Base-by-base conservation (phyloP, 2,888 invertebrate species). In the Caenorhabditis plicata region DNA sequence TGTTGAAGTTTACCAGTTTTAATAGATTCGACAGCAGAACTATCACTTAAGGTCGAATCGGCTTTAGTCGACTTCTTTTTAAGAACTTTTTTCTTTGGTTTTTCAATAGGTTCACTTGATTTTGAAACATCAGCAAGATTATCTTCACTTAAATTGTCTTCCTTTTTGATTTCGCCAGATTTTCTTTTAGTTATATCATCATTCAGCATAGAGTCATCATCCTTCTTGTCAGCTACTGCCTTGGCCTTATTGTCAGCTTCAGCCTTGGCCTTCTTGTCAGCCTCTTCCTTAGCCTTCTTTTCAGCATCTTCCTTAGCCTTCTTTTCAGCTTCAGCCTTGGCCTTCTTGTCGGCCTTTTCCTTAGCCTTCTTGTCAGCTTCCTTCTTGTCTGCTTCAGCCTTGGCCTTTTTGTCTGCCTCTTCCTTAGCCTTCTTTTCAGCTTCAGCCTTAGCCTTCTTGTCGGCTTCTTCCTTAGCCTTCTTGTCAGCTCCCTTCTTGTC, bases 11-110 rank as follows among this genome's bases (percentile, higher is more conserved):
- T n/a, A n/a, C n/a, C n/a, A n/a, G n/a, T n/a, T n/a, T n/a, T n/a
- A 11, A 17, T 27, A 1, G 47, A 36, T 5, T 46, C 51, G 2
- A 49, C 40, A 3, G 53, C 49, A 5, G 58, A 52, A 1, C 45
- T 32, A 19, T 53, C 49, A 27, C 58, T 58, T 40, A 58, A 44
- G 0, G 40, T 52, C 13, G 58, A 58, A 36, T 64, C 69, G 1
- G 61, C 32, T 32, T 66, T 55, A 33, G 56, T 52, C 0, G 43
- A 48, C 22, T 58, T 58, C 47, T 51, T 62, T 51, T 63, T 62
- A 43, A 55, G 7, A 4, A 57, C 51, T 31, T 62, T 56, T 46
- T 61, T 60, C 38, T 51, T 61, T 9, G 54, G 61, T 31, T 53
- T 51, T 22, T 56, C 52, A 2, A 40, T 11, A 15, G 33, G 33